Percentiles rank a stretch among this genome's conserved stretches.
Conservation (phyloP, 2,113 vertebrate genomes). For the Salvelinus alpinus region DNA sequence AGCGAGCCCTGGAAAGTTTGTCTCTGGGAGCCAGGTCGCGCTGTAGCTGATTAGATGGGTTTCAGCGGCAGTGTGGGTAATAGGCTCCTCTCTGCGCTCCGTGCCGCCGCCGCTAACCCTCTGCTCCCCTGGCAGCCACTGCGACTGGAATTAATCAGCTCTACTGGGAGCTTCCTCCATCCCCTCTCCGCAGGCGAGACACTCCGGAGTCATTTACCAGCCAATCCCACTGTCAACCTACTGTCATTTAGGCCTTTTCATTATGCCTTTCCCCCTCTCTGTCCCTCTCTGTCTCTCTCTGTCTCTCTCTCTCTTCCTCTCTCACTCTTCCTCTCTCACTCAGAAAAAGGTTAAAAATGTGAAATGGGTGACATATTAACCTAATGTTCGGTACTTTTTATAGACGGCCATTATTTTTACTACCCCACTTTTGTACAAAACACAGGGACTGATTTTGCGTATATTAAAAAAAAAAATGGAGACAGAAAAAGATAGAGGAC, state of each 20-base stretch:
- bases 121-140: conserved; percentile 86
- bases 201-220: conserved; percentile 99
- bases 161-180: conserved; percentile 97
- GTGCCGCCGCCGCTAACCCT: conserved; percentile 90
- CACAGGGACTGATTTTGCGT: conserved; percentile 54
- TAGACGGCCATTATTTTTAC: conserved; percentile 77
- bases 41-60: conserved; percentile 98
- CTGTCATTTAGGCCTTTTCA: conserved; percentile 99
- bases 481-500: conserved; percentile 32
- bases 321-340: neutral
- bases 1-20: conserved; percentile 91
- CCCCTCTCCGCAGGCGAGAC: conserved; percentile 87
- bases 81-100: conserved; percentile 96
- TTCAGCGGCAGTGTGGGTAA: conserved; percentile 92
- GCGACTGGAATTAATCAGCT: conserved; percentile 99
- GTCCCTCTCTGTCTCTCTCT: neutral
- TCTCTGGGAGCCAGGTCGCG: conserved; percentile 80
- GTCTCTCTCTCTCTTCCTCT: conserved; percentile 32
- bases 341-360: conserved; percentile 66
- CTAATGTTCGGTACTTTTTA: conserved; percentile 85
- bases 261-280: conserved; percentile 79
- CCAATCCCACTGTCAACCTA: conserved; percentile 99
- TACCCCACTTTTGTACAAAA: conserved; percentile 71
- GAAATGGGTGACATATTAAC: conserved; percentile 91
- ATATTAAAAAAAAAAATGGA: conserved; percentile 55